phyloP scores from a whole-genome alignment of 2,797 vertebrate genomes.

The Diglossa cyanea region DNA sequence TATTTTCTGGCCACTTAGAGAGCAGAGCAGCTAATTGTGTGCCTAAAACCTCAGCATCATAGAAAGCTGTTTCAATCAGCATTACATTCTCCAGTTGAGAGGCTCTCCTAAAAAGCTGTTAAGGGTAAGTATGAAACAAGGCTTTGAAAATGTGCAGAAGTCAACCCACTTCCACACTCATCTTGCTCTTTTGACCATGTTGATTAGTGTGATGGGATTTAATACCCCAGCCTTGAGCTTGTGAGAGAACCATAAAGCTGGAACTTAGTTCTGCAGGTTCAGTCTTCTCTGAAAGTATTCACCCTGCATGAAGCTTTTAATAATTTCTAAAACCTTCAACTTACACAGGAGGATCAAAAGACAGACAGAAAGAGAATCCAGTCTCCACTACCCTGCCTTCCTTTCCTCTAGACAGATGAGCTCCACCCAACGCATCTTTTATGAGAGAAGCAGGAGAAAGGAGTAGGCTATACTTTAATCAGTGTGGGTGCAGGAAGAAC shows the following conservation, averaged over 20 bases:
- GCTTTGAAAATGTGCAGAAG: neutral
- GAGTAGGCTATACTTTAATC: neutral
- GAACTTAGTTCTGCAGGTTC: constrained; percentile 8
- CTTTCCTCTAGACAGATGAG: constrained; percentile 9
- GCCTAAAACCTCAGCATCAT: neutral
- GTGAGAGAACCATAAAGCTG: neutral
- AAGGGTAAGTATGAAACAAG: neutral
- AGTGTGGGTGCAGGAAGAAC: neutral
- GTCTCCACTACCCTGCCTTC: neutral
- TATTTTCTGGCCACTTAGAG: neutral
- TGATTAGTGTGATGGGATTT: neutral
- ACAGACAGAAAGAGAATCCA: constrained; percentile 24
- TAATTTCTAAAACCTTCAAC: constrained; percentile 46
- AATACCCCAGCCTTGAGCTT: neutral
- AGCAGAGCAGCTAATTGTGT: neutral
- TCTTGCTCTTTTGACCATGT: neutral
- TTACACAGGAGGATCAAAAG: constrained; percentile 48
- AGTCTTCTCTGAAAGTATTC: constrained; percentile 24
- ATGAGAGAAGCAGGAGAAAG: neutral
- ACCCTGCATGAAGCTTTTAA: constrained; percentile 38
- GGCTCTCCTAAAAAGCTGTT: neutral
- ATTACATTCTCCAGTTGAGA: neutral
- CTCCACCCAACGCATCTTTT: constrained; percentile 15
- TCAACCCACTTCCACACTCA: neutral
- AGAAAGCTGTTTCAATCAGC: neutral